A percentile compares a stretch with the other conserved stretches of the same genome.
Conservation (phyloP, 2,113 vertebrate genomes). For the Mesitornis unicolor region DNA sequence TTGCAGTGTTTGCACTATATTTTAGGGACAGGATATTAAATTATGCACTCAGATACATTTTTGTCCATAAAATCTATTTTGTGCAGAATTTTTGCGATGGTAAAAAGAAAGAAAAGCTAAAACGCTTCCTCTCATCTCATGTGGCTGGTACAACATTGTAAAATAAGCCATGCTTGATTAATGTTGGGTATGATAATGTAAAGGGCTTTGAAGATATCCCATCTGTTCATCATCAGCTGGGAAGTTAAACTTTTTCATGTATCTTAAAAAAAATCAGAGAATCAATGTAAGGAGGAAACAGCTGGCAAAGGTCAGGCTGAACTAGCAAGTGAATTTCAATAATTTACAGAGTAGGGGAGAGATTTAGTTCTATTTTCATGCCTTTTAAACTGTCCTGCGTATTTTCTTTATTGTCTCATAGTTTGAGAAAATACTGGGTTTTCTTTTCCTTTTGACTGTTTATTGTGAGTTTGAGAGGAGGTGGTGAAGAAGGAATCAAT, state of each 20-base stretch:
- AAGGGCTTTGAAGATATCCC: constrained; percentile 15
- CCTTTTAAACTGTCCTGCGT: not conserved
- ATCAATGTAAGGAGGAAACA: not conserved
- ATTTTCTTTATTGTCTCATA: not conserved
- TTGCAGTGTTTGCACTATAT: not conserved
- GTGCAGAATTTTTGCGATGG: not conserved
- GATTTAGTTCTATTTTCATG: not conserved
- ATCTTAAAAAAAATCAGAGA: not conserved
- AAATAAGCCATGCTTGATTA: not conserved
- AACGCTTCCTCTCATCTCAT: not conserved
- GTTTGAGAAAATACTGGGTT: not conserved
- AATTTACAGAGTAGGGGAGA: not conserved
- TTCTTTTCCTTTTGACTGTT: not conserved
- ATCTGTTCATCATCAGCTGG: constrained; percentile 18
- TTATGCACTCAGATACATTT: not conserved
- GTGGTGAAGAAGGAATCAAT: not conserved
- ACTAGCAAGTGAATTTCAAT: not conserved
- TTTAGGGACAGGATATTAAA: not conserved
- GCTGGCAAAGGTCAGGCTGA: constrained; percentile 12
- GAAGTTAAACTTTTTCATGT: not conserved
- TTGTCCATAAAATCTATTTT: not conserved
- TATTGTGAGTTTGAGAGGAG: not conserved
- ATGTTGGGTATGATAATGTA: not conserved
- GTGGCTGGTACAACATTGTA: not conserved
- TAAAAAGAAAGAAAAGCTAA: not conserved